Evolutionary conservation across 2,797 vertebrate genomes (phyloP), one percentile per base, ranked within the genome.

Genomic region (Oreortyx pictus): DNA sequence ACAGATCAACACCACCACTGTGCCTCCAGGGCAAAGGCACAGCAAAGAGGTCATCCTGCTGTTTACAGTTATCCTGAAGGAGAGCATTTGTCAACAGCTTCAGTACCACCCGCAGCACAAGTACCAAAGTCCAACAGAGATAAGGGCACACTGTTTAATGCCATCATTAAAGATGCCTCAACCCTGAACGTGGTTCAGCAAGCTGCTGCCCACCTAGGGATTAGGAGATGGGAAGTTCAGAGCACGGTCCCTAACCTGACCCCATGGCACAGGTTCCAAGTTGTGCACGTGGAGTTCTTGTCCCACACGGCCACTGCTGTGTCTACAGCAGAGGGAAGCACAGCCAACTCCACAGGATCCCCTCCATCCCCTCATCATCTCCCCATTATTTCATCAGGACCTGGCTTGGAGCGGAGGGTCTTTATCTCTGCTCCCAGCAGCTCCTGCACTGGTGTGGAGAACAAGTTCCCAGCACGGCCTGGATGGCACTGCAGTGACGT

Each of bases 61-160:
- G 85, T 90, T 93, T 86, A 93, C 79, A 89, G 49, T 70, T 57
- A 84, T 73, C 44, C 90, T 78, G 86, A 70, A 46, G 88, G 88
- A 94, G 35, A 82, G 82, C 82, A 70, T 77, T 94, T 92, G 90
- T 92, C 94, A 93, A 86, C 91, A 95, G 87, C 91, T 94, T 61
- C 80, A 78, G 2, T 74, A 91, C 73, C 90, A 96, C 95, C 96
- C 93, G 85, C 88, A 87, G 94, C 93, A 95, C n/a, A 67, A 96
- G 94, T 82, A 91, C n/a, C 94, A 93, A 80, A 95, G 87, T 60
- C 96, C 92, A 72, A 6, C 0, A 60, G 88, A 94, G 95, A 93
- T 90, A 93, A 96, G 93, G 90, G 59, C 62, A 4, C 2, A 60
- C 5, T 67, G 65, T 82, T 93, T 86, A 93, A 87, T 27, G 33